Evolutionary conservation across 1,140 invertebrate genomes (phyloP).

Genomic region (Eriocheir sinensis): DNA sequence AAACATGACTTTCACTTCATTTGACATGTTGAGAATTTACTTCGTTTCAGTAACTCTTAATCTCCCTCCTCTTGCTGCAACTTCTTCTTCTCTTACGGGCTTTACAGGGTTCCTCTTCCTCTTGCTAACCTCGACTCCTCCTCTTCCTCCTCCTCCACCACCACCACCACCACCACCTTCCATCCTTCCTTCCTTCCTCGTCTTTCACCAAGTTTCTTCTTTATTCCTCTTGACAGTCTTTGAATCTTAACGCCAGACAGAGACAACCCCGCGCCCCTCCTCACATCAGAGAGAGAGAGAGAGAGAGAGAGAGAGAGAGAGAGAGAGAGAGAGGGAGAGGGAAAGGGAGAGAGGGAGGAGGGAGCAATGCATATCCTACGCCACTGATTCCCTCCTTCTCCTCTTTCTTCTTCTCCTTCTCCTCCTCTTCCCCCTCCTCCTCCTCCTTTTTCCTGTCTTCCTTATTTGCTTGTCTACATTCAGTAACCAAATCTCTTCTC

Average conservation of each 20-base stretch:
- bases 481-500: neutral
- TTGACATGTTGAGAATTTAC: conserved; percentile 25
- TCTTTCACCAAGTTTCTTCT: conserved; percentile 15
- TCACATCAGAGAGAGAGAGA: conserved; percentile 29
- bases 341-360: neutral
- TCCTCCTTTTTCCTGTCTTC: neutral
- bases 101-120: neutral
- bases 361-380: neutral
- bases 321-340: neutral
- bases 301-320: conserved; percentile 53
- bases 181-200: conserved; percentile 20
- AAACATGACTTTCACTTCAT: conserved; percentile 24
- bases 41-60: neutral
- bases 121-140: too few species aligned
- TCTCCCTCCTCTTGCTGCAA: neutral
- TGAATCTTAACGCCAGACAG: neutral
- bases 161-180: too few species aligned
- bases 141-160: neutral
- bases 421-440: neutral
- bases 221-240: neutral
- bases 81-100: neutral
- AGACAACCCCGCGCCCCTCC: neutral
- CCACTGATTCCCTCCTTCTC: neutral
- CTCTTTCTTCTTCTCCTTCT: neutral
- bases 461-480: neutral